Evolutionary conservation across 2,797 vertebrate genomes (phyloP).

Genomic region (Sebastolobus altivelis): DNA sequence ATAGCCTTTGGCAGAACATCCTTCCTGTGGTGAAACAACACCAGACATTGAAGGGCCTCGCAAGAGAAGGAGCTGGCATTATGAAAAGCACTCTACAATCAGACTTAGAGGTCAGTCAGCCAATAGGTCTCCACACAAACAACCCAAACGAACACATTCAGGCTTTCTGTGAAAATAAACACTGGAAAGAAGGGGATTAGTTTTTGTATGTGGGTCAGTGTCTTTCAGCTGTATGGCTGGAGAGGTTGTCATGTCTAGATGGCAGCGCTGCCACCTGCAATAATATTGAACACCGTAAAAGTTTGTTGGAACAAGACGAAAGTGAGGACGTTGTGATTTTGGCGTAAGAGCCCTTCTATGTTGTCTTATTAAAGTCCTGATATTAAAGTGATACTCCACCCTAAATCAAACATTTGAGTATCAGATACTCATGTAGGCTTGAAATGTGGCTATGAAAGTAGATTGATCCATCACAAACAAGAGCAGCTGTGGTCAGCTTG

Average conservation of each 20-base stretch:
- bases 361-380: conserved; percentile 3
- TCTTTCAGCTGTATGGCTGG: conserved; percentile 41
- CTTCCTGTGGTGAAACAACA: conserved; percentile 65
- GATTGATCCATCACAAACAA: neutral
- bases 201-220: conserved; percentile 58
- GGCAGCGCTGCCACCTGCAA: conserved; percentile 64
- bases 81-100: conserved; percentile 47
- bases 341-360: neutral
- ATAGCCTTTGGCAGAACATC: conserved; percentile 59
- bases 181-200: conserved; percentile 53
- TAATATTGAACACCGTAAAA: conserved; percentile 49
- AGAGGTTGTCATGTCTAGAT: conserved; percentile 54
- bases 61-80: conserved; percentile 51
- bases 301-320: conserved; percentile 49
- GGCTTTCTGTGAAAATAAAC: conserved; percentile 66
- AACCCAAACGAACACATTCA: conserved; percentile 56
- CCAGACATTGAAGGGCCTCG: conserved; percentile 40
- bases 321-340: conserved; percentile 10
- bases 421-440: neutral
- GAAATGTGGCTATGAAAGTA: neutral
- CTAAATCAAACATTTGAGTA: no score
- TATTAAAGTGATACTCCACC: conserved; percentile 11
- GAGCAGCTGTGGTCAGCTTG: neutral
- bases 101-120: conserved; percentile 50
- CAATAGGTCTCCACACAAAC: conserved; percentile 54